Evolutionary conservation across 1,140 invertebrate species (phyloP).

Genomic region (Microplitis mediator): DNA sequence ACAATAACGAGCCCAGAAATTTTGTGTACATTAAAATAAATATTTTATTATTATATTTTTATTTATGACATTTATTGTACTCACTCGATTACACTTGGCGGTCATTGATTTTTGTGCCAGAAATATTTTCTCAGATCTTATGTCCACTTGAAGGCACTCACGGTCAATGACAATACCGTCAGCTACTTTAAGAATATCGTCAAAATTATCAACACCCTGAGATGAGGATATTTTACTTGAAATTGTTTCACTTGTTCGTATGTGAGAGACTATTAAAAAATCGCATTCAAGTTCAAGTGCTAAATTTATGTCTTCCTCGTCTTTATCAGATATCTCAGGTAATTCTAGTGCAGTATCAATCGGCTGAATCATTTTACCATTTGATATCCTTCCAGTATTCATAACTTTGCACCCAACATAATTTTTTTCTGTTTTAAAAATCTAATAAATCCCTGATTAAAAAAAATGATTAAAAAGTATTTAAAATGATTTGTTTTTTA

Average conservation of each 20-base stretch:
- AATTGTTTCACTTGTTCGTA: constrained; percentile 29
- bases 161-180: constrained; percentile 72
- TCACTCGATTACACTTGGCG: constrained; percentile 56
- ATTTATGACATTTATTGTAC: neutral
- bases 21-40: too few species aligned
- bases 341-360: constrained; percentile 28
- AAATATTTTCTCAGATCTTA: constrained; percentile 74
- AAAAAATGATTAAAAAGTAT: too few species aligned
- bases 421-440: constrained; percentile 6
- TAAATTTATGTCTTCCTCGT: constrained; percentile 29
- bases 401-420: constrained; percentile 25
- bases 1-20: too few species aligned
- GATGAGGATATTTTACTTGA: constrained; percentile 70
- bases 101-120: constrained; percentile 75
- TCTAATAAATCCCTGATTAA: too few species aligned
- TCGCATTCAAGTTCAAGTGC: constrained; percentile 35
- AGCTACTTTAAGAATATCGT: constrained; percentile 66
- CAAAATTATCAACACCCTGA: constrained; percentile 67
- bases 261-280: constrained; percentile 34
- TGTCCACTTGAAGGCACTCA: constrained; percentile 70
- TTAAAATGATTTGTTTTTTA: too few species aligned
- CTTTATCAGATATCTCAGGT: constrained; percentile 29
- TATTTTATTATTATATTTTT: neutral
- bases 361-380: constrained; percentile 26
- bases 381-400: constrained; percentile 29